Percentiles rank a stretch among this genome's conserved stretches.
Conservation (phyloP, 1,140 invertebrate species). For the Bombus polaris region DNA sequence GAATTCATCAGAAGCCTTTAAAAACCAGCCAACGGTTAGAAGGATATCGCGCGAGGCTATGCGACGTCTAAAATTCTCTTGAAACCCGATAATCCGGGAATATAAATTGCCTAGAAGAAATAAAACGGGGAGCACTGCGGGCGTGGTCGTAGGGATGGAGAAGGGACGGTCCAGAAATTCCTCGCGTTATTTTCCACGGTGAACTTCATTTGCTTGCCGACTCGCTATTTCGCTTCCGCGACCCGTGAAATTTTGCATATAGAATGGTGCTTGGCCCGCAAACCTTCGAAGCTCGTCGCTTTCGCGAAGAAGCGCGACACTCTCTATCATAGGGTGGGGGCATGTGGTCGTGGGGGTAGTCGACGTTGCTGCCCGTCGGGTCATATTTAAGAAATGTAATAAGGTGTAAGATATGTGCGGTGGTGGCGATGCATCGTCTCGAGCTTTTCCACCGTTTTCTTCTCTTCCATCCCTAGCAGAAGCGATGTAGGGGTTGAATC, state of each 20-base stretch:
- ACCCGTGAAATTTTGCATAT: conserved; percentile 77
- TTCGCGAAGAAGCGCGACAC: conserved; percentile 26
- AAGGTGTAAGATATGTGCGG: conserved; percentile 74
- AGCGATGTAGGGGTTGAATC: neutral
- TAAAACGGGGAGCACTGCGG: conserved; percentile 33
- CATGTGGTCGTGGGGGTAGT: neutral
- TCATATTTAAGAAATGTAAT: conserved; percentile 77
- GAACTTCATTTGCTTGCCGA: conserved; percentile 62
- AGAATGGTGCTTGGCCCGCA: conserved; percentile 63
- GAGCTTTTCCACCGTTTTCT: neutral
- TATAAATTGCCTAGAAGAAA: conserved; percentile 53
- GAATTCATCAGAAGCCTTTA: conserved; percentile 25
- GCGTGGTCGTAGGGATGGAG: neutral
- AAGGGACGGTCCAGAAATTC: conserved; percentile 53
- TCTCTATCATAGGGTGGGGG: neutral
- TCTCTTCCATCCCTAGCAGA: neutral
- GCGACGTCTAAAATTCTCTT: conserved; percentile 24
- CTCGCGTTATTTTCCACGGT: conserved; percentile 65
- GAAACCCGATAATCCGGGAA: conserved; percentile 50
- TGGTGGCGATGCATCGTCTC: conserved; percentile 60
- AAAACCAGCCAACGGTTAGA: conserved; percentile 19
- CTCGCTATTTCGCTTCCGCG: conserved; percentile 70
- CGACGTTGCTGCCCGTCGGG: conserved; percentile 44
- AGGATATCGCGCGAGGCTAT: neutral
- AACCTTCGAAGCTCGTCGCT: conserved; percentile 8